These are phyloP conservation scores for Heterochromis multidens DNA, from an alignment of 2,113 vertebrate species.

Conservation along the genomic window DNA sequence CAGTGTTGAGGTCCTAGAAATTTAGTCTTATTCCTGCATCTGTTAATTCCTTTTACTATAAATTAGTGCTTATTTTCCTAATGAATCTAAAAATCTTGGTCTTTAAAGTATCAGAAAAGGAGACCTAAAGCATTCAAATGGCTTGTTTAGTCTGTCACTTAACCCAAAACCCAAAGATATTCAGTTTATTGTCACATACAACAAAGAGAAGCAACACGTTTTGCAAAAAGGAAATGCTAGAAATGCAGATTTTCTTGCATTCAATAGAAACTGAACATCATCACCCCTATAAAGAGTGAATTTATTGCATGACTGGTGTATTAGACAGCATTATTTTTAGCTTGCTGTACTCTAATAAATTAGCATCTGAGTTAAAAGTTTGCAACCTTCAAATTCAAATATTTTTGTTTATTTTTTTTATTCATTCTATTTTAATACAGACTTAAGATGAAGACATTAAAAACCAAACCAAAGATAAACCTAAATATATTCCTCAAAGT, in stretches of 20 bases:
- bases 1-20: too few relatives aligned
- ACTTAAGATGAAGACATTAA: too few relatives aligned
- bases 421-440: background rate
- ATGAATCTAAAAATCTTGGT: too few relatives aligned
- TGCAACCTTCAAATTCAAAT: background rate
- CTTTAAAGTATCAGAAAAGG: background rate
- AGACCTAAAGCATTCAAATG: background rate
- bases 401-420: background rate
- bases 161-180: background rate
- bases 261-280: too few relatives aligned
- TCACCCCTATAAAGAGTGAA: background rate
- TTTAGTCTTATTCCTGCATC: too few relatives aligned
- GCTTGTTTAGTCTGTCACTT: background rate
- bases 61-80: too few relatives aligned
- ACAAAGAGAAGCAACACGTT: background rate
- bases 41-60: too few relatives aligned
- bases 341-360: background rate
- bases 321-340: background rate
- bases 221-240: too few relatives aligned
- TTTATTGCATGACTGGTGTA: background rate
- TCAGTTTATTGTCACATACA: background rate
- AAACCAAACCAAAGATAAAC: too few relatives aligned
- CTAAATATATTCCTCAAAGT: too few relatives aligned
- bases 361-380: background rate
- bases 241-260: too few relatives aligned